Base-by-base conservation (phyloP, 2,113 vertebrate genomes). In the Aptenodytes patagonicus region DNA sequence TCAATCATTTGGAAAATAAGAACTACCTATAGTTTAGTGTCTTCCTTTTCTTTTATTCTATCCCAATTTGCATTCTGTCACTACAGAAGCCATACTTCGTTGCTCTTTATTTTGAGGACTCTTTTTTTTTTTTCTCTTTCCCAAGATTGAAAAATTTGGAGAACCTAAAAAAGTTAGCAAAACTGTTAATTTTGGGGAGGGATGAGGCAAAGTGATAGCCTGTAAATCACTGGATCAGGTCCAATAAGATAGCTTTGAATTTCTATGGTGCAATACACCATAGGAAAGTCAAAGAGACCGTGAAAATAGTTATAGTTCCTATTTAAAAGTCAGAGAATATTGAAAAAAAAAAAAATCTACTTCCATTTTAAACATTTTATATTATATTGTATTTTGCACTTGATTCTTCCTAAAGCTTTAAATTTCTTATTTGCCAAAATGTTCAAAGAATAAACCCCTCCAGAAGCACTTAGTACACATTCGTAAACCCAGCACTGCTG, bases 61-160 rank as follows among this genome's bases (percentile, higher is more conserved):
- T 13, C 9, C 20, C 25, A 72, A 1, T 51, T 84, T 64, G 13
- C 10, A 36, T 75, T 78, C 32, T 87, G 36, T 54, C 46, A 61
- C 44, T 54, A 42, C 4, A 75, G 19, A 71, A 61, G 24, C 16
- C 31, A 70, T 8, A 47, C 11, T 79, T 32, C 0, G 0, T 9
- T 82, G 34, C 6, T 55, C 20, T 60, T 44, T 52, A 38, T 71
- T 86, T 86, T 70, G 8, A 57, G 26, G 17, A 34, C 4, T 14
- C 2, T 25, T 55, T 44, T 49, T 22, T 29, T 38, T 38, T 14
- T 9, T 32, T 6, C 12, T 16, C 14, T 34, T 31, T n/a, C 66
- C 32, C n/a, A 47, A 47, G 24, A 52, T 1, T 34, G 28, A 84
- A 82, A 92, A 66, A 47, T 25, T 40, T 34, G 19, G 40, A 84